phyloP scores from a whole-genome alignment of 2,888 invertebrate genomes.

The Drosophila tanythrix region DNA sequence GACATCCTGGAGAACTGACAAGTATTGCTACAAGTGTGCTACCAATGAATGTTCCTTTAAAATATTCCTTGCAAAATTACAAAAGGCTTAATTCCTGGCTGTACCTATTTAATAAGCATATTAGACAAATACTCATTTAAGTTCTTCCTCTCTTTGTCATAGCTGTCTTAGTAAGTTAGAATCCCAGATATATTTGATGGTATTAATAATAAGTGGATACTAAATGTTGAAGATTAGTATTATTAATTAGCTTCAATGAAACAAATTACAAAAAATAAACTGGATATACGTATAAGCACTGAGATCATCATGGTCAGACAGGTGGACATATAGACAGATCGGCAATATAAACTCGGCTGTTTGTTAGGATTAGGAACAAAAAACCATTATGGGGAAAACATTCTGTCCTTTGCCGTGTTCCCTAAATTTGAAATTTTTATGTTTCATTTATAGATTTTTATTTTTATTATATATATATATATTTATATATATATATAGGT shows the following conservation, averaged over 20 bases:
- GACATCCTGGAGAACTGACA: neutral
- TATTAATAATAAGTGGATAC: no score
- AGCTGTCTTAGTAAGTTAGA: no score
- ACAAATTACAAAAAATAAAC: neutral
- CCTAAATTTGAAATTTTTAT: no score
- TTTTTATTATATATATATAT: no score
- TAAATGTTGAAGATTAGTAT: neutral
- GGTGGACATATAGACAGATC: neutral
- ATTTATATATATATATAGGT: no score
- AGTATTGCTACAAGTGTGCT: neutral
- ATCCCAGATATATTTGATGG: neutral
- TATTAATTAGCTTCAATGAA: neutral
- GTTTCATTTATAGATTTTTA: no score
- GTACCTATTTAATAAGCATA: no score
- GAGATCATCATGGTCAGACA: neutral
- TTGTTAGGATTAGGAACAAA: neutral
- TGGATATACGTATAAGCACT: neutral
- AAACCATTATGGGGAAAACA: neutral
- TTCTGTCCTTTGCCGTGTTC: neutral
- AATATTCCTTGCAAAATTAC: neutral
- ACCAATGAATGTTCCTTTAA: no score
- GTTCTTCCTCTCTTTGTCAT: neutral
- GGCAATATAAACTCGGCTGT: neutral
- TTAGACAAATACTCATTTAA: no score
- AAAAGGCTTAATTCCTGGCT: neutral